Conservation (phyloP, 1,140 invertebrate genomes). For the Calephelis virginiensis region DNA sequence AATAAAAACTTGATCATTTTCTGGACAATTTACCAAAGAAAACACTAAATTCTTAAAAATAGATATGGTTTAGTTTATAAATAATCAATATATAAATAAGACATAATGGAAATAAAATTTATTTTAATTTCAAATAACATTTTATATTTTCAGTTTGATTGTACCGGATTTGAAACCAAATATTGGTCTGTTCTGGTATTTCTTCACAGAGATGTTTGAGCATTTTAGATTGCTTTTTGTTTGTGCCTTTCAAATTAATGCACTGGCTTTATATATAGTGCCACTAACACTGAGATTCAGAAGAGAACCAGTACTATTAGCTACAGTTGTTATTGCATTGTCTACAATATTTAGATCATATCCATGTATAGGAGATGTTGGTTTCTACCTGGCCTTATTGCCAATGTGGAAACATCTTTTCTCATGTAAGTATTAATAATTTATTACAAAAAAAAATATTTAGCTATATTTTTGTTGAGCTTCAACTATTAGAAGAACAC, state of each 20-base stretch:
- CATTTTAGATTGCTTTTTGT: conserved; percentile 97
- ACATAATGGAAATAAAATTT: too few relatives aligned
- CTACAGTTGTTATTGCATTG: conserved; percentile 90
- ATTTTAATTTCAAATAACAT: conserved; percentile 1
- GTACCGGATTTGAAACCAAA: conserved; percentile 98
- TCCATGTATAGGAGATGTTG: conserved; percentile 96
- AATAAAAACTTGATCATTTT: too few relatives aligned
- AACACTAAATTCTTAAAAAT: too few relatives aligned
- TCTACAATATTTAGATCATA: conserved; percentile 97
- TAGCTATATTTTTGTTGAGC: too few relatives aligned
- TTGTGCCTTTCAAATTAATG: conserved; percentile 98
- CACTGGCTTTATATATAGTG: conserved; percentile 92
- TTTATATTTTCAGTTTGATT: conserved; percentile 80
- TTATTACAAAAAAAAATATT: too few relatives aligned
- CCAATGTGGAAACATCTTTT: conserved; percentile 95
- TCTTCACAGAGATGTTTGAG: conserved; percentile 99
- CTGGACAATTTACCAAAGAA: too few relatives aligned
- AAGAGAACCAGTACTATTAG: conserved; percentile 91
- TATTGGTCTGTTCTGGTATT: conserved; percentile 99
- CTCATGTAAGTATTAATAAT: conserved; percentile 84
- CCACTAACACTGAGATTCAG: conserved; percentile 92
- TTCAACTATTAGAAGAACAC: too few relatives aligned
- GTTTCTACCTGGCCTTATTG: conserved; percentile 93
- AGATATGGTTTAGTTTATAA: too few relatives aligned
- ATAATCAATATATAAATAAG: too few relatives aligned